These are phyloP conservation scores for Odontocerum albicorne DNA, from an alignment of 2,888 invertebrate species.

Conservation along the genomic window DNA sequence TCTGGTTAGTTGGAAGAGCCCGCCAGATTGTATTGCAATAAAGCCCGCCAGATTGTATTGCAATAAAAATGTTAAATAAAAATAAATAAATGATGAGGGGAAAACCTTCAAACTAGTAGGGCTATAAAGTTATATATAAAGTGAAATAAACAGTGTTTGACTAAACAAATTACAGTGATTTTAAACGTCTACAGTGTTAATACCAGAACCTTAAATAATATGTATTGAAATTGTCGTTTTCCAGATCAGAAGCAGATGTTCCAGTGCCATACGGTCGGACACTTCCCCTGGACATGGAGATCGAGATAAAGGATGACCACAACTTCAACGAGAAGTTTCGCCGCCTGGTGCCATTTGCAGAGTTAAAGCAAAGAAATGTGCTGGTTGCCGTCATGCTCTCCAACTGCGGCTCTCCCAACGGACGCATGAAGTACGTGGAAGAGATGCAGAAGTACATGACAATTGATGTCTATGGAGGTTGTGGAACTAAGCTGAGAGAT, in stretches of 20 bases:
- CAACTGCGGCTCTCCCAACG: constrained; percentile 48
- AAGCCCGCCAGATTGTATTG: no score
- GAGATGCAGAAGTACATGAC: constrained; percentile 58
- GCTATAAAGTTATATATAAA: no score
- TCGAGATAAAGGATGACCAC: not conserved
- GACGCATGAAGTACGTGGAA: constrained; percentile 51
- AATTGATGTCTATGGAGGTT: constrained; percentile 52
- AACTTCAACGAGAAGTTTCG: not conserved
- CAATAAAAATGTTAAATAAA: no score
- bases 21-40: no score
- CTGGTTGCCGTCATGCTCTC: constrained; percentile 55
- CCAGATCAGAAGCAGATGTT: constrained; percentile 48
- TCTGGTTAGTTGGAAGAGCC: no score
- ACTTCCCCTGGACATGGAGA: constrained; percentile 36
- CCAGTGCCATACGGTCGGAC: constrained; percentile 59
- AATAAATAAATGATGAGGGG: no score
- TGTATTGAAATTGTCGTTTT: no score
- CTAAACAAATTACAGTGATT: no score
- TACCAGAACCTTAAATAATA: no score
- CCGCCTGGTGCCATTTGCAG: constrained; percentile 17
- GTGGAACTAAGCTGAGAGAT: constrained; percentile 38
- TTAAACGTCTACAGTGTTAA: no score
- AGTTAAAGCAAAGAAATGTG: constrained; percentile 43
- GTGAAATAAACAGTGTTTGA: no score
- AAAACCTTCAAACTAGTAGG: no score